phyloP scores from a whole-genome alignment of 1,140 invertebrate genomes.

The Lordiphosa collinella region DNA sequence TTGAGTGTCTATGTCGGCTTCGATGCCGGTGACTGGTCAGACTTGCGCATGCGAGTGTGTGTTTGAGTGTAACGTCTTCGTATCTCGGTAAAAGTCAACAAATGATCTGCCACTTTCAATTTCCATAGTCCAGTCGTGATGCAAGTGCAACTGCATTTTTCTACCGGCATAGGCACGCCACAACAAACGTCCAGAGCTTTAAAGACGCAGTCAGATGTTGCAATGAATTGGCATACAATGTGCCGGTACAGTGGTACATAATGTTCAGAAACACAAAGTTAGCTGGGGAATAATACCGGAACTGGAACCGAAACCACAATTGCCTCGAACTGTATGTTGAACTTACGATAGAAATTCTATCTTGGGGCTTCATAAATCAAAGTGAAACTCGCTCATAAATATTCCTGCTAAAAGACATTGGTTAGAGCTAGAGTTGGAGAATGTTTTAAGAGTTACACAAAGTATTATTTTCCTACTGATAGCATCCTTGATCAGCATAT shows the following conservation, averaged over 20 bases:
- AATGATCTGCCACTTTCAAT: conserved; percentile 54
- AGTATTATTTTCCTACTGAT: too few species aligned
- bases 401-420: too few species aligned
- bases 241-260: conserved; percentile 22
- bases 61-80: not conserved
- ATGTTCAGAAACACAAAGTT: too few species aligned
- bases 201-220: conserved; percentile 24
- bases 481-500: too few species aligned
- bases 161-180: conserved; percentile 20
- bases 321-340: too few species aligned
- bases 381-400: too few species aligned
- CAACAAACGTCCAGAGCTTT: conserved; percentile 25
- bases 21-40: conserved; percentile 19
- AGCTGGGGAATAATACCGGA: too few species aligned
- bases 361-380: too few species aligned
- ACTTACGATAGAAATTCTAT: too few species aligned
- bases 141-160: conserved; percentile 68
- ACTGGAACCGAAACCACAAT: too few species aligned
- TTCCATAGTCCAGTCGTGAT: conserved; percentile 45
- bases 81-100: conserved; percentile 59
- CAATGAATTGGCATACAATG: conserved; percentile 28
- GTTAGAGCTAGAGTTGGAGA: too few species aligned
- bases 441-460: too few species aligned
- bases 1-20: conserved; percentile 67
- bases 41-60: conserved; percentile 1